A percentile compares a stretch with the other conserved stretches of the same genome.
Conservation (phyloP, 2,113 vertebrate species). For the Xerus inauris region DNA sequence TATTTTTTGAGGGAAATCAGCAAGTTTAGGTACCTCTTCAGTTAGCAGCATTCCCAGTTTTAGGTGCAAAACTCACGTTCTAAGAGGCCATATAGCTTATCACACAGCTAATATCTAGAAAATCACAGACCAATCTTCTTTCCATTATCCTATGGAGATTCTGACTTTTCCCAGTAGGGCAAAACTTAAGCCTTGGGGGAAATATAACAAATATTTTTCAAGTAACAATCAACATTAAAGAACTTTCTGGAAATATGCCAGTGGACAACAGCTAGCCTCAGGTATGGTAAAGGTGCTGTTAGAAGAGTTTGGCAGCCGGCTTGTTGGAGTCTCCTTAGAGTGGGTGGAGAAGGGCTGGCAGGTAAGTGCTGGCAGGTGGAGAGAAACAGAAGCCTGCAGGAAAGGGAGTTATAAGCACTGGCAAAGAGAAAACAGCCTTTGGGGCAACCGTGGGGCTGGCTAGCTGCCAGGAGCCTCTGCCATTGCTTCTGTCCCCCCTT, state of each 20-base stretch:
- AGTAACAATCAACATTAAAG: neutral
- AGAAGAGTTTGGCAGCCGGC: neutral
- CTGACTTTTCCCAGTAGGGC: too few species aligned
- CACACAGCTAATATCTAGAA: neutral
- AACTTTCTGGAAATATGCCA: neutral
- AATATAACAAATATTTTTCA: neutral
- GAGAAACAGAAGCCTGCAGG: neutral
- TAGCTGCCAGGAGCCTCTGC: neutral
- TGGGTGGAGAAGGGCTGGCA: neutral
- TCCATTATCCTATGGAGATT: neutral
- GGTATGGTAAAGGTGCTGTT: neutral
- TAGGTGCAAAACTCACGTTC: slow-evolving; percentile 13
- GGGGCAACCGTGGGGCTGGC: too few species aligned
- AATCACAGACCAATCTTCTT: neutral
- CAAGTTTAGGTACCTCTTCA: neutral
- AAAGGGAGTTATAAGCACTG: neutral
- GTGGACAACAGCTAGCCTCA: neutral
- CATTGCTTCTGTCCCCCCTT: neutral
- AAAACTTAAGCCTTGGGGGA: neutral
- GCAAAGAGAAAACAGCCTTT: neutral
- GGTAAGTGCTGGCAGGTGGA: too few species aligned
- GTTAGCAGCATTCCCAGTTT: neutral
- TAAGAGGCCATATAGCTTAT: neutral
- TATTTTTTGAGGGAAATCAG: neutral
- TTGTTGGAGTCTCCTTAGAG: neutral